A percentile compares a stretch with the other conserved stretches of the same genome.
These are phyloP conservation scores for Saxidomus purpurata DNA, from an alignment of 1,140 invertebrate species.

Conservation along the genomic window DNA sequence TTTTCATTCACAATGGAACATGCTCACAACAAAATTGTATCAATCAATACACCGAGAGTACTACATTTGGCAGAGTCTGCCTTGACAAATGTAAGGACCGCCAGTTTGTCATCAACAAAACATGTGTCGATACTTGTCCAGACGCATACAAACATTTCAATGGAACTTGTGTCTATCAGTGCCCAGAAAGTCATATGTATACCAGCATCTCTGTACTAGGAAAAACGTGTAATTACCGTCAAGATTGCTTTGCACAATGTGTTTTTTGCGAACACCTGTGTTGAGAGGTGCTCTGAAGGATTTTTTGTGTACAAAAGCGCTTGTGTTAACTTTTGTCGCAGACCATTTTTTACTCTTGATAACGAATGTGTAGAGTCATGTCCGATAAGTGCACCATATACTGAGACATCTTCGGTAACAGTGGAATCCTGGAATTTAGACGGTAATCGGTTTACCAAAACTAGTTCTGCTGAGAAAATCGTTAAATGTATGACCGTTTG, in stretches of 20 bases:
- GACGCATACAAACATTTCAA: not conserved
- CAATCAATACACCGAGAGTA: not conserved
- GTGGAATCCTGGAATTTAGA: not conserved
- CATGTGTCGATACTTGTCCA: not conserved
- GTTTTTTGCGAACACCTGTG: too few relatives aligned
- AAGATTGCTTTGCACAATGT: too few relatives aligned
- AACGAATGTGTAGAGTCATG: constrained; percentile 4
- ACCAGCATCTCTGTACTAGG: not conserved
- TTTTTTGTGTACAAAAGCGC: not conserved
- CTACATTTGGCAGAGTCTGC: not conserved
- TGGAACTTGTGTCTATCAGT: not conserved
- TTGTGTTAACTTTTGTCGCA: not conserved
- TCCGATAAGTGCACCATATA: not conserved
- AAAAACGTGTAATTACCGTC: too few relatives aligned
- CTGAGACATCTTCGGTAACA: not conserved
- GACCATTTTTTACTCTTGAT: not conserved
- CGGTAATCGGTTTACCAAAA: not conserved
- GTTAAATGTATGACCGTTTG: not conserved
- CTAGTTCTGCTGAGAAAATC: not conserved
- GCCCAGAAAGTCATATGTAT: not conserved
- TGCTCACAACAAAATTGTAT: not conserved
- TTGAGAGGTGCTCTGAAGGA: not conserved
- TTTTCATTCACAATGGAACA: not conserved
- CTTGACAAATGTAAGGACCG: not conserved
- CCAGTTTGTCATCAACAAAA: not conserved